Percentiles rank a stretch among this genome's conserved stretches.
Evolutionary conservation across 2,888 invertebrate genomes (phyloP).

Genomic region (Petrolisthes manimaculis): DNA sequence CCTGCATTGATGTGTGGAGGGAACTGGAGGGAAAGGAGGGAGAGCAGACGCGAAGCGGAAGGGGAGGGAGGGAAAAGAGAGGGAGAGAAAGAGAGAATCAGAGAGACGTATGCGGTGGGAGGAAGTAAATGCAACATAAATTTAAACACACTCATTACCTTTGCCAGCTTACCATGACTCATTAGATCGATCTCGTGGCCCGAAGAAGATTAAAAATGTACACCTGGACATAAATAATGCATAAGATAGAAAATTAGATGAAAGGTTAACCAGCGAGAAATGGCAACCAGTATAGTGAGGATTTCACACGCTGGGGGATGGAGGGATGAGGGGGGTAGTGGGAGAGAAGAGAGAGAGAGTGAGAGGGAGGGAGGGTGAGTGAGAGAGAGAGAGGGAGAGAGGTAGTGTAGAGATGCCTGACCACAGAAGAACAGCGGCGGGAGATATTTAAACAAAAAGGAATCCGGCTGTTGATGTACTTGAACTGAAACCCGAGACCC

Average conservation of each 20-base stretch:
- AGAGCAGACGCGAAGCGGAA: constrained; percentile 28
- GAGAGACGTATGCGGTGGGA: neutral
- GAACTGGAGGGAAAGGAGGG: constrained; percentile 18
- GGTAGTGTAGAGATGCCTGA: constrained; percentile 34
- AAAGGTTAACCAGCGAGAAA: neutral
- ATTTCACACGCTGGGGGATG: constrained; percentile 30
- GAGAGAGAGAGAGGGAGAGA: constrained; percentile 37
- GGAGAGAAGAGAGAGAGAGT: constrained; percentile 24
- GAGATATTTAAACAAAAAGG: constrained; percentile 35
- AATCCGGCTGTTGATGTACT: neutral
- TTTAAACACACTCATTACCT: constrained; percentile 12
- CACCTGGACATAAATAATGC: constrained; percentile 5
- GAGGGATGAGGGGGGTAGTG: neutral
- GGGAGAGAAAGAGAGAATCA: constrained; percentile 34
- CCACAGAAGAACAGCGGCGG: constrained; percentile 40
- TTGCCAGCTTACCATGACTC: neutral
- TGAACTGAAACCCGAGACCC: neutral
- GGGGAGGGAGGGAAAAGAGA: constrained; percentile 27
- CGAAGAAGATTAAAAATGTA: neutral
- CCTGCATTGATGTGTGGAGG: constrained; percentile 43
- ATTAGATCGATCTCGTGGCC: neutral
- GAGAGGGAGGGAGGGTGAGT: constrained; percentile 28
- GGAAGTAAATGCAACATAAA: constrained; percentile 23
- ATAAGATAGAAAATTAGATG: neutral
- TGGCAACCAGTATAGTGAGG: constrained; percentile 26